Evolutionary conservation across 2,113 vertebrate species (phyloP), one percentile per base, ranked within the genome.

Genomic region (Centropus unirufus): DNA sequence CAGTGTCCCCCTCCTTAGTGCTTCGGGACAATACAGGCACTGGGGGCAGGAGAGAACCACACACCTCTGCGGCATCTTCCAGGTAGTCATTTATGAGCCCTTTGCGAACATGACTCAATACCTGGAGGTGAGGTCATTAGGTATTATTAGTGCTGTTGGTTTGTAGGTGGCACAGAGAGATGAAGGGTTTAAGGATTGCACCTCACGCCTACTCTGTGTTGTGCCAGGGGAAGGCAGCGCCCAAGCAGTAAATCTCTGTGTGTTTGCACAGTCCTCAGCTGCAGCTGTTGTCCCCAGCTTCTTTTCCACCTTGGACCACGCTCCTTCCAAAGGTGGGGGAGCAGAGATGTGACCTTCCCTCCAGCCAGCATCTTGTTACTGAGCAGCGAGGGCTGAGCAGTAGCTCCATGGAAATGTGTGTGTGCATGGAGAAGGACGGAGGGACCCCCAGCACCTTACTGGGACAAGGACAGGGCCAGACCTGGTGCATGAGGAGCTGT

Each of bases 361-460:
- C 51, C 55, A 47, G 29, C 40, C 30, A 16, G 34, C 1, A 0
- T 26, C 55, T 40, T 2, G 0, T 19, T 2, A 1, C 15, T 19
- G 52, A 51, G 14, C 58, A 13, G 8, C 5, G 44, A 22, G 42
- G 34, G 8, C 40, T 69, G 74, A 81, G 61, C 46, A 44, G 27
- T 6, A 74, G 6, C 51, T 63, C 59, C 19, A 4, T 14, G 23
- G 11, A 15, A 1, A 5, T 12, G 21, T 6, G 29, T 36, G 15
- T 5, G 8, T 1, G 2, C 6, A 2, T 9, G 39, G 23, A 22
- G 20, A 8, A 24, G 64, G 22, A 22, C 5, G 20, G 42, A 92
- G 22, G 20, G 27, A 64, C 13, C 6, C 8, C 20, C 47, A 59
- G 44, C 29, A 78, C 20, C n/a, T 62, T 12, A 18, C 30, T 61